phyloP scores from a whole-genome alignment of 2,113 vertebrate genomes.

The Ramphastos sulfuratus region DNA sequence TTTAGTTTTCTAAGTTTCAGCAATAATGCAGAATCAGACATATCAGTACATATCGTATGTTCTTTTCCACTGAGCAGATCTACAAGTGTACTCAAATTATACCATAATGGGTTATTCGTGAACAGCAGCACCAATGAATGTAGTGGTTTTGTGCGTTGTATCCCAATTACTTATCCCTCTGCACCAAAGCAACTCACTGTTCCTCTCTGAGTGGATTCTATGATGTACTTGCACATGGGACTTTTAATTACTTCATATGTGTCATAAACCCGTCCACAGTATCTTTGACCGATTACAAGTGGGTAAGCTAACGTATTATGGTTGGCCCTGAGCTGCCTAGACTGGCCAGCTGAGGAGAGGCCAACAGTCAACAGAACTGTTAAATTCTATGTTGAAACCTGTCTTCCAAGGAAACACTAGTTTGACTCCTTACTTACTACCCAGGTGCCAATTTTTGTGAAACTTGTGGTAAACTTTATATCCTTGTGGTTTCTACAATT shows the following conservation, averaged over 20 bases:
- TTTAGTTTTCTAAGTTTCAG: not conserved
- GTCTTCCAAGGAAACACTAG: not conserved
- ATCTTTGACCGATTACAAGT: constrained; percentile 23
- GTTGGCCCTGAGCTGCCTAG: not conserved
- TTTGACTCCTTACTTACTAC: not conserved
- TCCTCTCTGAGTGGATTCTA: not conserved
- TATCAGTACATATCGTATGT: not conserved
- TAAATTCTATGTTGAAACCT: not conserved
- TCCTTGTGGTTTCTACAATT: not conserved
- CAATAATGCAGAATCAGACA: not conserved
- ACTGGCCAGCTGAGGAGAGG: constrained; percentile 9
- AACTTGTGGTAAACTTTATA: not conserved
- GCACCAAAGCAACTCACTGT: not conserved
- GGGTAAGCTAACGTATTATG: not conserved
- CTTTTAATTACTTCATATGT: constrained; percentile 10
- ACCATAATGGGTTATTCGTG: not conserved
- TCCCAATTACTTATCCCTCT: not conserved
- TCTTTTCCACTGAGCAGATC: not conserved
- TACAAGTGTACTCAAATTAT: not conserved
- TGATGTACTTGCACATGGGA: not conserved
- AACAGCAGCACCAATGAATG: not conserved
- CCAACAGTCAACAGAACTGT: not conserved
- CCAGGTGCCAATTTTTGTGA: not conserved
- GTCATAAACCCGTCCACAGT: constrained; percentile 49
- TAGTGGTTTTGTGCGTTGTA: not conserved